These are phyloP conservation scores for Xestia xanthographa DNA, from an alignment of 2,888 invertebrate genomes.

Conservation along the genomic window DNA sequence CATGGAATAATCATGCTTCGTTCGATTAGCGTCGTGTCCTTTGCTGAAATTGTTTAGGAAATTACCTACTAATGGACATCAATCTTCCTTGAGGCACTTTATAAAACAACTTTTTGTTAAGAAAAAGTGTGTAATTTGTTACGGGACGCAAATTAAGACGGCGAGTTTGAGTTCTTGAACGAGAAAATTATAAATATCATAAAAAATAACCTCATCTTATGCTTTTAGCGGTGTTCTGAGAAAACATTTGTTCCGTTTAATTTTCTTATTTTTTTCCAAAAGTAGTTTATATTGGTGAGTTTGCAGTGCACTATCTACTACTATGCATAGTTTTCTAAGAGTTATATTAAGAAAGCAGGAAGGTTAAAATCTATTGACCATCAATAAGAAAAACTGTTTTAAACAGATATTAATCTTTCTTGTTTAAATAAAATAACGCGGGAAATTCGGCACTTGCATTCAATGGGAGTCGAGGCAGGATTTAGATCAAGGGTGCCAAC, in stretches of 20 bases:
- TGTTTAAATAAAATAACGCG: neutral
- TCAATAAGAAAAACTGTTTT: neutral
- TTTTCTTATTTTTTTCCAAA: constrained; percentile 13
- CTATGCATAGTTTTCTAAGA: neutral
- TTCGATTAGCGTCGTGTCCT: constrained; percentile 71
- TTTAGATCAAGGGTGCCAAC: constrained; percentile 36
- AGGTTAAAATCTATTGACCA: neutral
- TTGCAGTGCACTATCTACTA: neutral
- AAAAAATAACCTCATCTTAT: constrained; percentile 61
- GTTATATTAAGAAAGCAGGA: neutral
- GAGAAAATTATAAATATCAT: constrained; percentile 75
- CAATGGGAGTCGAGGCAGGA: constrained; percentile 4
- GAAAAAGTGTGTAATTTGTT: constrained; percentile 82
- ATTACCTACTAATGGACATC: constrained; percentile 83
- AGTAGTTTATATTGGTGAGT: constrained; percentile 6
- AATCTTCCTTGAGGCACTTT: constrained; percentile 80
- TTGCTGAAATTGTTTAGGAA: constrained; percentile 76
- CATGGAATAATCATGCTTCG: constrained; percentile 63
- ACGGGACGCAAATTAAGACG: constrained; percentile 81
- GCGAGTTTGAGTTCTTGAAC: constrained; percentile 75
- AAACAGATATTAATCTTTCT: neutral
- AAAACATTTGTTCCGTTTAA: constrained; percentile 52
- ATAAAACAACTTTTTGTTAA: constrained; percentile 77
- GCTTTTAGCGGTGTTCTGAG: constrained; percentile 51
- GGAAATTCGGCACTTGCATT: constrained; percentile 24